Evolutionary conservation across 2,888 invertebrate genomes (phyloP).

Genomic region (Leptinotarsa tumamoca): DNA sequence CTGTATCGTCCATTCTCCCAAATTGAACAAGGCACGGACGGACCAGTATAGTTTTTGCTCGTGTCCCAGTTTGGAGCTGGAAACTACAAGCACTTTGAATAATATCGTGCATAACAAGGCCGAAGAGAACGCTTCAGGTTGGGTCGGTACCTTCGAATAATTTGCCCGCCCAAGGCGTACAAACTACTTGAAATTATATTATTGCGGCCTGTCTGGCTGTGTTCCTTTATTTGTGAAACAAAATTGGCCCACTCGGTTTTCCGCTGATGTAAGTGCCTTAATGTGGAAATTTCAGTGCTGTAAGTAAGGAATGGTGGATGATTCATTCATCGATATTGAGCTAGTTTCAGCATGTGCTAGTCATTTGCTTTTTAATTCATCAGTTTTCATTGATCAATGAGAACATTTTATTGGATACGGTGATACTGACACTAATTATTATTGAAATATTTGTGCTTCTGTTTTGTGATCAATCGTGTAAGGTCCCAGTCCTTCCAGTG

Average conservation of each 20-base stretch:
- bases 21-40: not conserved
- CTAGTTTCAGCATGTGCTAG: not conserved
- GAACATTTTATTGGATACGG: not conserved
- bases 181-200: slow-evolving; percentile 52
- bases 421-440: too few species aligned
- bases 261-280: not conserved
- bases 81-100: slow-evolving; percentile 32
- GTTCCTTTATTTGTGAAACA: slow-evolving; percentile 45
- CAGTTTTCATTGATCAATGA: too few species aligned
- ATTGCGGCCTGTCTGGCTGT: slow-evolving; percentile 50
- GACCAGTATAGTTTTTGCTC: slow-evolving; percentile 41
- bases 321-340: not conserved
- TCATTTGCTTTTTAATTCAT: too few species aligned
- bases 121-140: slow-evolving; percentile 45
- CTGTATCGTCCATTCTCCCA: not conserved
- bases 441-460: too few species aligned
- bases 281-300: not conserved
- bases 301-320: not conserved
- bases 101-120: slow-evolving; percentile 45
- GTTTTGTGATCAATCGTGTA: too few species aligned
- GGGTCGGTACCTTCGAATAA: slow-evolving; percentile 46
- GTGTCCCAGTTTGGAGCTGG: slow-evolving; percentile 37
- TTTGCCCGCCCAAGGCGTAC: slow-evolving; percentile 50
- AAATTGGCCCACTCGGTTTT: slow-evolving; percentile 24
- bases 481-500: too few species aligned